Conservation (phyloP, 2,113 vertebrate species). For the Candoia aspera region DNA sequence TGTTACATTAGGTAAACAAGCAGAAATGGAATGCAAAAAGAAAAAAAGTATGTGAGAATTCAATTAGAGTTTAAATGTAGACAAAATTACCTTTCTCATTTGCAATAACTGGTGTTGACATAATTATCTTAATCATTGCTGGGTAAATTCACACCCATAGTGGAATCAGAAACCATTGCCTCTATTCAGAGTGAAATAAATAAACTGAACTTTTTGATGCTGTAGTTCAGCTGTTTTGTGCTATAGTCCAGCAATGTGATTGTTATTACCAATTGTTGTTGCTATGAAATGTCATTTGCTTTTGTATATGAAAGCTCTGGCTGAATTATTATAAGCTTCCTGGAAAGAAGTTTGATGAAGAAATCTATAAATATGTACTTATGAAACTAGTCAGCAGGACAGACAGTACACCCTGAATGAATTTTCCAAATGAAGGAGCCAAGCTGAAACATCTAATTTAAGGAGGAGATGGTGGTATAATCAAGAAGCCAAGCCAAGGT, state of each 20-base stretch:
- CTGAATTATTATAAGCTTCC: not conserved
- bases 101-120: not conserved
- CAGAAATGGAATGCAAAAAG: not conserved
- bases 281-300: not conserved
- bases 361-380: not conserved
- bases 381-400: not conserved
- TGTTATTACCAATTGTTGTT: not conserved
- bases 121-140: not conserved
- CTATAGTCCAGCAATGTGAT: not conserved
- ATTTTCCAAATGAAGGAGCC: constrained; percentile 18
- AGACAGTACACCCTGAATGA: not conserved
- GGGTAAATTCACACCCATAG: not conserved
- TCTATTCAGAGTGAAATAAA: not conserved
- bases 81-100: not conserved
- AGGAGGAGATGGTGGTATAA: not conserved
- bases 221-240: not conserved
- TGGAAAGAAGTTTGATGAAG: not conserved
- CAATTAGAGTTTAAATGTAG: not conserved
- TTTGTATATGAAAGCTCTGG: not conserved
- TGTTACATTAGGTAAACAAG: too few species aligned
- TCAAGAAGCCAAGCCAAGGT: not conserved
- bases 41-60: not conserved
- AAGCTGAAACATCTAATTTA: not conserved
- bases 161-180: not conserved
- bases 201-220: not conserved